These are phyloP conservation scores for Dallia pectoralis DNA, from an alignment of 2,797 vertebrate species.

Conservation along the genomic window DNA sequence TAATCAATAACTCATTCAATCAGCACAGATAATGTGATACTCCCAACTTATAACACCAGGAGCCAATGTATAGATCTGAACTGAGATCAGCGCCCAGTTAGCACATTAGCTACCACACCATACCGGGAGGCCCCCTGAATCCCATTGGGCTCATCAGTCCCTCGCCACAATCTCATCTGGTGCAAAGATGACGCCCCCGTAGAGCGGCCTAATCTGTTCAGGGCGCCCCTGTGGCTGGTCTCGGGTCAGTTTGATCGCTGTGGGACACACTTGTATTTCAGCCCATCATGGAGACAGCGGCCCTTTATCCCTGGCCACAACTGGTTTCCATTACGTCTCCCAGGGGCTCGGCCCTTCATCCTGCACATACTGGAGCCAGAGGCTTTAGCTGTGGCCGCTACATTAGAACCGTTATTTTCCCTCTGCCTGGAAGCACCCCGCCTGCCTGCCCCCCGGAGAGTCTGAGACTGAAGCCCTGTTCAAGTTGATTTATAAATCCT, in stretches of 20 bases:
- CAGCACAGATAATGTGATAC: background rate
- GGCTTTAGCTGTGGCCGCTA: background rate
- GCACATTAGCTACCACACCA: background rate
- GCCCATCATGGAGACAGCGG: background rate
- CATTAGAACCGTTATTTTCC: conserved; percentile 3
- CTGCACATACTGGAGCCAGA: conserved; percentile 7
- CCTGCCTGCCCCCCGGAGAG: background rate
- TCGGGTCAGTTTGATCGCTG: conserved; percentile 12
- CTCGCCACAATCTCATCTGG: conserved; percentile 31
- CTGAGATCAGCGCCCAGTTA: background rate
- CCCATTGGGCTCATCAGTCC: conserved; percentile 8
- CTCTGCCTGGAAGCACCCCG: background rate
- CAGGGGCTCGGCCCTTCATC: conserved; percentile 3
- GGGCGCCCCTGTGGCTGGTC: background rate
- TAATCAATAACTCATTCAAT: background rate
- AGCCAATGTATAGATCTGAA: background rate
- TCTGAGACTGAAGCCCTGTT: conserved; percentile 11
- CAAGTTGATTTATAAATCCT: background rate
- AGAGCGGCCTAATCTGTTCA: conserved; percentile 7
- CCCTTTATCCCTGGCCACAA: conserved; percentile 12
- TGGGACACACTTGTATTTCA: conserved; percentile 17
- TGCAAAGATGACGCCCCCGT: conserved; percentile 1
- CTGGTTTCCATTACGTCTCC: conserved; percentile 16
- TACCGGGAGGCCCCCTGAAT: background rate
- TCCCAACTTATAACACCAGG: background rate